Percentiles rank a stretch among this genome's conserved stretches.
Evolutionary conservation across 1,140 invertebrate genomes (phyloP).

Genomic region (Uloborus diversus): DNA sequence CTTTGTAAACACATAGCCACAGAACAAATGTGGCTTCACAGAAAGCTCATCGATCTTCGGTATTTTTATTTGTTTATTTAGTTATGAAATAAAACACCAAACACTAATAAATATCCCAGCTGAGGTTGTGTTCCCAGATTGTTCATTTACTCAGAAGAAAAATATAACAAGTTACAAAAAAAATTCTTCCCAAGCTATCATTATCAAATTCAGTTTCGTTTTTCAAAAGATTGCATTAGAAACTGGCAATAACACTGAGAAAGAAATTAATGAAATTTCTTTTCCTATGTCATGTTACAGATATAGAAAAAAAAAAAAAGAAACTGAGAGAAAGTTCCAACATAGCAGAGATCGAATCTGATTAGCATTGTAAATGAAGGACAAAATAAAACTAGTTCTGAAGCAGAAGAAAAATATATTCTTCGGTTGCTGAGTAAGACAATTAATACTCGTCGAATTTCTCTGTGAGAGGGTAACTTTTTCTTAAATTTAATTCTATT

Average conservation of each 20-base stretch:
- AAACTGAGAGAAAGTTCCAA: not conserved
- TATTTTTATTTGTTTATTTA: no score
- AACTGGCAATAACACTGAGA: constrained; percentile 25
- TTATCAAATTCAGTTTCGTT: no score
- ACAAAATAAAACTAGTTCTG: constrained; percentile 19
- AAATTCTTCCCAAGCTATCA: no score
- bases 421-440: constrained; percentile 24
- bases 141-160: no score
- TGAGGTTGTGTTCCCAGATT: no score
- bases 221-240: constrained; percentile 8
- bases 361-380: constrained; percentile 47
- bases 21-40: no score
- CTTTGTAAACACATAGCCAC: no score
- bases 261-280: constrained; percentile 47
- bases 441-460: constrained; percentile 46
- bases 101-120: no score
- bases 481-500: no score
- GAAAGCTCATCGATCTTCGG: no score
- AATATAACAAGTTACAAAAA: no score
- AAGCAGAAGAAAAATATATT: constrained; percentile 7
- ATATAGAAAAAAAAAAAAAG: constrained; percentile 10
- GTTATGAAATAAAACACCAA: no score
- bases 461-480: constrained; percentile 1
- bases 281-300: not conserved
- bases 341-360: constrained; percentile 32